A percentile compares a stretch with the other conserved stretches of the same genome.
These are phyloP conservation scores for Mythimna pallens DNA, from an alignment of 2,888 invertebrate genomes.

Conservation along the genomic window DNA sequence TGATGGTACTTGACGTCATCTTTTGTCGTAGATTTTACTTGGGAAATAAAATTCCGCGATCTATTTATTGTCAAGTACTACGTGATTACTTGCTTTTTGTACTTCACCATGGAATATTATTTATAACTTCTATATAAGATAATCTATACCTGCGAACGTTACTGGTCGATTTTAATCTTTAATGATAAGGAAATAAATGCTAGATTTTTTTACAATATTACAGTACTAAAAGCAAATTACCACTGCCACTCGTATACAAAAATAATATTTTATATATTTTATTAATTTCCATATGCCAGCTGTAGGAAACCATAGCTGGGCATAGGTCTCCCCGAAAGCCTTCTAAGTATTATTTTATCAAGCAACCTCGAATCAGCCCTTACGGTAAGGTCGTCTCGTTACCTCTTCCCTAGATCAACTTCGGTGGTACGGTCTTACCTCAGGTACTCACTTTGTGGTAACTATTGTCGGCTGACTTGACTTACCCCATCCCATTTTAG, in stretches of 20 bases:
- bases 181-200: too few relatives aligned
- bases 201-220: too few relatives aligned
- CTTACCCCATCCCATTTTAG: background rate
- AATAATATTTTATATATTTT: too few relatives aligned
- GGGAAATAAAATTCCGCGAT: slow-evolving; percentile 5
- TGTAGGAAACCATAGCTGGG: too few relatives aligned
- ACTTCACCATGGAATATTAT: background rate
- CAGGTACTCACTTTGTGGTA: background rate
- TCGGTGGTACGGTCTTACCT: too few relatives aligned
- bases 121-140: background rate
- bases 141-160: background rate
- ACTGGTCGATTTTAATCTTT: too few relatives aligned
- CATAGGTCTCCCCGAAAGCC: too few relatives aligned
- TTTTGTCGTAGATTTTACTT: slow-evolving; percentile 16
- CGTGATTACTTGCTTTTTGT: background rate
- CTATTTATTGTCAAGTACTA: background rate
- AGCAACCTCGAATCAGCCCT: background rate
- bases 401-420: background rate
- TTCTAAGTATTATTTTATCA: background rate
- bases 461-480: background rate
- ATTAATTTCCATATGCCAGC: too few relatives aligned
- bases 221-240: too few relatives aligned
- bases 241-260: too few relatives aligned
- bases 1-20: background rate
- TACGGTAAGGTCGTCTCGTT: background rate